Conservation (phyloP, 1,140 invertebrate species). For the Drosophila sp. region DNA sequence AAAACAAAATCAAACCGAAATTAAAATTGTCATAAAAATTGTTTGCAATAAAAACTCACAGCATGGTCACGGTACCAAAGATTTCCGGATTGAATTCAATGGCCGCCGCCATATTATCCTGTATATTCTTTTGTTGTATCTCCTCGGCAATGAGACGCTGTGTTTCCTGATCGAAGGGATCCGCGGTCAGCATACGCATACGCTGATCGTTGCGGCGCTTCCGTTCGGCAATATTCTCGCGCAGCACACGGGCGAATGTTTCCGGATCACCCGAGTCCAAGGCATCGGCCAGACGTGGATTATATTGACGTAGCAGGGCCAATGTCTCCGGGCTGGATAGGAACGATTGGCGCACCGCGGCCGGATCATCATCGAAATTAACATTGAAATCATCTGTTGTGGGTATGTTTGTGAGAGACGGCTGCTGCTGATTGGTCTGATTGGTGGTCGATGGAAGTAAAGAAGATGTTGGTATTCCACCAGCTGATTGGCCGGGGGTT, state of each 20-base stretch:
- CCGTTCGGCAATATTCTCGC: constrained; percentile 90
- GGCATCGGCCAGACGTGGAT: constrained; percentile 95
- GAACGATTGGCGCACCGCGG: constrained; percentile 94
- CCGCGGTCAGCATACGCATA: constrained; percentile 92
- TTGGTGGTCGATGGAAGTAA: constrained; percentile 42
- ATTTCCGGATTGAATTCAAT: constrained; percentile 99
- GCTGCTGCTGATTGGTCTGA: constrained; percentile 66
- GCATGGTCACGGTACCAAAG: constrained; percentile 98
- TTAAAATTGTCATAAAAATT: too few species aligned
- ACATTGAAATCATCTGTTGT: constrained; percentile 78
- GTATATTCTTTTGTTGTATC: constrained; percentile 97
- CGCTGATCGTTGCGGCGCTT: constrained; percentile 92
- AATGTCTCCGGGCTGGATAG: constrained; percentile 96
- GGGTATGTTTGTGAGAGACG: constrained; percentile 59
- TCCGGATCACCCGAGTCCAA: constrained; percentile 92
- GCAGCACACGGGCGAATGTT: constrained; percentile 91
- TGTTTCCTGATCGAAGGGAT: constrained; percentile 97
- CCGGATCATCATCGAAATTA: constrained; percentile 91
- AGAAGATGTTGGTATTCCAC: background rate
- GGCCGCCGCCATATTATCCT: constrained; percentile 99
- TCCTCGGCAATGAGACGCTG: constrained; percentile 97
- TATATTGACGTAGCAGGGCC: constrained; percentile 95
- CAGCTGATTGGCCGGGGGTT: constrained; percentile 1
- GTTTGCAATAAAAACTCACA: constrained; percentile 84
- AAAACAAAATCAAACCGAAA: background rate